A percentile compares a stretch with the other conserved stretches of the same genome.
phyloP scores from a whole-genome alignment of 1,140 invertebrate species.

The Phenacoccus solenopsis region DNA sequence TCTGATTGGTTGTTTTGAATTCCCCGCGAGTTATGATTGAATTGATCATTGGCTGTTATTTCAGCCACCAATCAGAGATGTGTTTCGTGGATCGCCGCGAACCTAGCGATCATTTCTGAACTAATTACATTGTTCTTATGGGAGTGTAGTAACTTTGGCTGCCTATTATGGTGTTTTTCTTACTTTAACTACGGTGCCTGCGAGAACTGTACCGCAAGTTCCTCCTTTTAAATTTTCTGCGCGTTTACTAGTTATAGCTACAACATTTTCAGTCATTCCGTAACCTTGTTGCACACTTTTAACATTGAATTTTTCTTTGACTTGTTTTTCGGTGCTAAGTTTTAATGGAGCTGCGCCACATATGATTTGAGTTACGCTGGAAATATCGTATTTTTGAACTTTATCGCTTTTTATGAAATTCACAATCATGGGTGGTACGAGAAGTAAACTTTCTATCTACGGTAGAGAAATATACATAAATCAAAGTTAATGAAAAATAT shows the following conservation, averaged over 20 bases:
- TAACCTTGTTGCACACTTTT: slow-evolving; percentile 43
- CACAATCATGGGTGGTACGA: slow-evolving; percentile 49
- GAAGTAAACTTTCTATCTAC: slow-evolving; percentile 41
- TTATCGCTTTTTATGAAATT: slow-evolving; percentile 49
- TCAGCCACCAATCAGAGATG: too few relatives aligned
- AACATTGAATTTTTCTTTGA: slow-evolving; percentile 20
- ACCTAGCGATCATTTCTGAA: too few relatives aligned
- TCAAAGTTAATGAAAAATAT: too few relatives aligned
- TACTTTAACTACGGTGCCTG: slow-evolving; percentile 49
- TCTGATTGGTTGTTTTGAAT: too few relatives aligned
- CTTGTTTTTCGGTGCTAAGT: slow-evolving; percentile 20
- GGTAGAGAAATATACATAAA: slow-evolving; percentile 24
- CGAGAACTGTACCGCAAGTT: slow-evolving; percentile 33
- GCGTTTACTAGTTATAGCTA: slow-evolving; percentile 30
- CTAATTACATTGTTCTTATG: too few relatives aligned
- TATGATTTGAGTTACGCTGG: slow-evolving; percentile 40
- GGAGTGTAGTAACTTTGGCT: too few relatives aligned
- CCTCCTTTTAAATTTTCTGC: slow-evolving; percentile 22
- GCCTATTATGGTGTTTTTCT: too few relatives aligned
- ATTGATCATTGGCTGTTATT: too few relatives aligned
- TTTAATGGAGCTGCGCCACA: slow-evolving; percentile 44
- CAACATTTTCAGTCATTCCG: slow-evolving; percentile 53
- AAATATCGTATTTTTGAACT: slow-evolving; percentile 45
- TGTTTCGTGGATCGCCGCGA: too few relatives aligned
- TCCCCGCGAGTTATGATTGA: too few relatives aligned